Percentiles rank a stretch among this genome's conserved stretches.
These are phyloP conservation scores for Tolypeutes matacus DNA, from an alignment of 2,797 vertebrate species.

Conservation along the genomic window DNA sequence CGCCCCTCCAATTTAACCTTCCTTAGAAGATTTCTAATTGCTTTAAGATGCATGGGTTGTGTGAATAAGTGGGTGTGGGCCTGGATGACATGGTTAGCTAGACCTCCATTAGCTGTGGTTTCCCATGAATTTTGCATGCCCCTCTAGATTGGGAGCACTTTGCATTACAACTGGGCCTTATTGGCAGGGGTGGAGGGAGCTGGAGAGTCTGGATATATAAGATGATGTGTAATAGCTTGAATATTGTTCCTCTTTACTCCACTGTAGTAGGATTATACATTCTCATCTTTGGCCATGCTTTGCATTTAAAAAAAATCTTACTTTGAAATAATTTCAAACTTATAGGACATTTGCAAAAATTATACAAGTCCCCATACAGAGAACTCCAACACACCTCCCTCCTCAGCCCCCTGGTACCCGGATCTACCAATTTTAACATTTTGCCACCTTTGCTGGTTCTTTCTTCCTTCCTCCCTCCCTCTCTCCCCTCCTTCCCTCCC, in stretches of 20 bases:
- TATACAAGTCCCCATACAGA: too few relatives aligned
- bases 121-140: constrained; percentile 51
- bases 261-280: neutral
- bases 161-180: neutral
- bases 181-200: neutral
- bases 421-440: too few relatives aligned
- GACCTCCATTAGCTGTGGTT: constrained; percentile 50
- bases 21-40: constrained; percentile 70
- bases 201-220: neutral
- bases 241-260: neutral
- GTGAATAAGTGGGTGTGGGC: neutral
- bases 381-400: too few relatives aligned
- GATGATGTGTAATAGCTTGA: neutral
- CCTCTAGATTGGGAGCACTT: neutral
- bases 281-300: neutral
- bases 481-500: too few relatives aligned
- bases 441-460: too few relatives aligned
- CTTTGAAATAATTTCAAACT: too few relatives aligned
- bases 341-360: too few relatives aligned
- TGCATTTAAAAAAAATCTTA: neutral
- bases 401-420: too few relatives aligned
- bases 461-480: too few relatives aligned
- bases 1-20: constrained; percentile 51
- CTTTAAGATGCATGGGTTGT: neutral
- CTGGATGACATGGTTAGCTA: neutral